A percentile compares a stretch with the other conserved stretches of the same genome.
Evolutionary conservation across 1,140 invertebrate genomes (phyloP).

Genomic region (Halictus rubicundus): DNA sequence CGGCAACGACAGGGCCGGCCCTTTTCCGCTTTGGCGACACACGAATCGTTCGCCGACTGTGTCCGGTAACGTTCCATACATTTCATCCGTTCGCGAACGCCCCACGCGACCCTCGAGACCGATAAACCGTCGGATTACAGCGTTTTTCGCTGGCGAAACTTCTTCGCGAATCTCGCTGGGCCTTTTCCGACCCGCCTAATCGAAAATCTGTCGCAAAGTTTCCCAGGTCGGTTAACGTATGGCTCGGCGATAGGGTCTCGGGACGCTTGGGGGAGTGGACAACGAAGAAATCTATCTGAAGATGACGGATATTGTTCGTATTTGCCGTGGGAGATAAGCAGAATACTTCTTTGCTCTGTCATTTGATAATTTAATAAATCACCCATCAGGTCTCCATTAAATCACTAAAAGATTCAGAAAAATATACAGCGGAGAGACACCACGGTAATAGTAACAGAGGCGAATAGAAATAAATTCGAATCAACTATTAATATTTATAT

Average conservation of each 20-base stretch:
- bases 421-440: too few relatives aligned
- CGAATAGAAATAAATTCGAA: too few relatives aligned
- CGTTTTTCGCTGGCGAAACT: conserved; percentile 23
- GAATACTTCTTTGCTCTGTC: too few relatives aligned
- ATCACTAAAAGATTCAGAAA: too few relatives aligned
- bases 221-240: background rate
- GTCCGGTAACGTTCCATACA: too few relatives aligned
- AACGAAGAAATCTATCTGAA: too few relatives aligned
- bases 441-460: too few relatives aligned
- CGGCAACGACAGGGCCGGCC: background rate
- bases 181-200: conserved; percentile 37
- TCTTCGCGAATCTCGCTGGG: conserved; percentile 51
- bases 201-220: conserved; percentile 53
- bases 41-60: background rate
- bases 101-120: conserved; percentile 52
- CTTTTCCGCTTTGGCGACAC: conserved; percentile 6
- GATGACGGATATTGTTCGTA: too few relatives aligned
- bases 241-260: background rate
- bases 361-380: too few relatives aligned
- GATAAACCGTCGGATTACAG: conserved; percentile 53
- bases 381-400: too few relatives aligned
- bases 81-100: conserved; percentile 9
- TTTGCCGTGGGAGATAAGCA: background rate
- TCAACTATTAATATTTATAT: too few relatives aligned
- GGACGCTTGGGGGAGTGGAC: too few relatives aligned